Base-by-base conservation (phyloP, 2,797 vertebrate species). In the Gila robusta region DNA sequence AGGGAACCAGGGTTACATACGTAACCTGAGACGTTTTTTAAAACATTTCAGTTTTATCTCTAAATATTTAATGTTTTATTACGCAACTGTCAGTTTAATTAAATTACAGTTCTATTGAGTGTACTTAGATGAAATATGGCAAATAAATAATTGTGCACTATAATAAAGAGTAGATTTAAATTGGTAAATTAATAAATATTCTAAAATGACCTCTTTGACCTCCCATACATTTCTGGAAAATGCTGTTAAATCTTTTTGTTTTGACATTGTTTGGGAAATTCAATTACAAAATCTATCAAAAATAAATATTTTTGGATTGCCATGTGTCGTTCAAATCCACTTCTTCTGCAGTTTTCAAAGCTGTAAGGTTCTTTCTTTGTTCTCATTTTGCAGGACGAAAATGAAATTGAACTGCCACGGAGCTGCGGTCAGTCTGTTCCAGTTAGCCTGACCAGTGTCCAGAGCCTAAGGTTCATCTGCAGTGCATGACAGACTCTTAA, bases 401-500 rank as follows among this genome's bases (percentile, higher is more conserved):
- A 81, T 73, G 2, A 59, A 64, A 81, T 73, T 86, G 11, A 80
- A 74, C 28, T 49, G 77, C 21, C 28, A 67, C 6, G 0, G 47
- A 71, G 49, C 47, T 66, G 37, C 19, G 77, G 69, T 73, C 41
- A 66, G 67, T 80, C 84, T 0, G 32, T 70, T 81, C 32, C 77
- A 80, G n/a, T 86, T 73, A 54, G 41, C 70, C 69, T 66, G 56
- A 73, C 78, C 78, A 66, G 69, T 73, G 32, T 52, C 28, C 69
- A 73, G 56, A 64, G 56, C 41, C 69, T 44, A 28, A 47, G 84
- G 78, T 86, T 56, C 78, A 66, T 86, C 78, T 86, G 69, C 28
- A 39, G 78, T 52, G 69, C 84, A 81, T 86, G 84, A 74, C 78
- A 81, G 56, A 70, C 41, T 81, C 69, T 81, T 81, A 86, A 86